These are phyloP conservation scores for Pagetopsis macropterus DNA, from an alignment of 2,797 vertebrate species.

Conservation along the genomic window DNA sequence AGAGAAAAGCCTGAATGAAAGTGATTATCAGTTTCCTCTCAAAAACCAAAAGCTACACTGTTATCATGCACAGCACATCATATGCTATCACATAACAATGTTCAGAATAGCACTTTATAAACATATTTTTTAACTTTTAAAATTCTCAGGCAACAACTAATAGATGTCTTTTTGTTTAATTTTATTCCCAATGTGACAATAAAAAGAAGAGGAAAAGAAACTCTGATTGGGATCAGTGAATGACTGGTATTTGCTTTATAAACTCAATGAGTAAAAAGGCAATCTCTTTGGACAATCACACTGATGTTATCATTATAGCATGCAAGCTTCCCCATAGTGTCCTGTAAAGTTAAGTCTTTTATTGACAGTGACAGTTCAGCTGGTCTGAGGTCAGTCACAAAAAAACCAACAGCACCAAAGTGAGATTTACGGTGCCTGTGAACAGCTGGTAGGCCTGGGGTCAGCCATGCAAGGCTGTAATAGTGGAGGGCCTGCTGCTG, in stretches of 20 bases:
- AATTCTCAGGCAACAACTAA: neutral
- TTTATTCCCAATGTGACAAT: neutral
- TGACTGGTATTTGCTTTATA: neutral
- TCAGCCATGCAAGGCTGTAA: conserved; percentile 69
- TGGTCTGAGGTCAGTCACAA: conserved; percentile 66
- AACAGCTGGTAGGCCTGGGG: conserved; percentile 73
- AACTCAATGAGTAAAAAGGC: conserved; percentile 10
- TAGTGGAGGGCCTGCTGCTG: conserved; percentile 57
- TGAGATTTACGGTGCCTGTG: conserved; percentile 56
- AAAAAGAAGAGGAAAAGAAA: neutral
- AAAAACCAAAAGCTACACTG: conserved; percentile 20
- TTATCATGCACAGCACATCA: conserved; percentile 1
- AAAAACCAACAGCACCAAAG: conserved; percentile 38
- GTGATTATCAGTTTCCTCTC: conserved; percentile 5
- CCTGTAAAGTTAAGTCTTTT: conserved; percentile 48
- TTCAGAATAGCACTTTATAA: neutral
- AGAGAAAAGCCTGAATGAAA: conserved; percentile 31
- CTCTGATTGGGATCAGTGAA: neutral
- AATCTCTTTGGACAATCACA: conserved; percentile 9
- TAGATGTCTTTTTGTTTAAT: neutral
- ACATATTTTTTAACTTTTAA: neutral
- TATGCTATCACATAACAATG: neutral
- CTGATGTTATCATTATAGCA: conserved; percentile 51
- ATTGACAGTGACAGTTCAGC: conserved; percentile 60
- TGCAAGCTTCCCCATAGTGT: conserved; percentile 25